Base-by-base conservation (phyloP, 2,888 invertebrate genomes). In the Tridacna gigas region DNA sequence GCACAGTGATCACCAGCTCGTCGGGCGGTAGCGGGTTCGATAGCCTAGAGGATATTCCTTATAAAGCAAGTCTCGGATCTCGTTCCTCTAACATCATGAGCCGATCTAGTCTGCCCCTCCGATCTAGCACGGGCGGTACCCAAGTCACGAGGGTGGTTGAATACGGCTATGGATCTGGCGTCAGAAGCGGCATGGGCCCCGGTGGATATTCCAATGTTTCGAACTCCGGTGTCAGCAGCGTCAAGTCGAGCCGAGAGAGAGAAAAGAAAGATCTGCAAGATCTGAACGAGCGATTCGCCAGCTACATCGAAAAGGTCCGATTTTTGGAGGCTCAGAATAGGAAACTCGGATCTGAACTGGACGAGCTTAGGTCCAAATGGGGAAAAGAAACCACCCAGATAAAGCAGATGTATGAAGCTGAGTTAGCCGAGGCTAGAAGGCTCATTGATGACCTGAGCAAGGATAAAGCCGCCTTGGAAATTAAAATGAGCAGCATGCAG, bases 231-330 rank as follows among this genome's bases (percentile, higher is more conserved):
- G 95, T 95, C 12, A 94, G 91, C 78, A 93, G 93, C 60, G 94
- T 95, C 37, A 95, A 95, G 86, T 93, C 93, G 74, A 90, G 90
- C 77, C 91, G 96, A 63, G 95, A 95, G 84, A 93, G 92, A 83
- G 96, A 96, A 91, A 96, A 96, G 94, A 95, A 95, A 89, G 95
- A 96, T 89, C 94, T 96, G 94, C 94, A 94, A 90, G 95, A 95
- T 85, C 90, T 96, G 85, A 96, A 96, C 91, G 95, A 95, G 90
- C 92, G 95, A 76, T 95, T 96, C 79, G 95, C 95, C 83, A 94
- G 92, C 91, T 96, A 96, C 93, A 95, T 96, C 86, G 96, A 96
- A 93, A 95, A 95, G 92, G 93, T 93, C 25, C 90, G 95, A 67
- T 95, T 95, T 85, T 89, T 95, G 78, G 95, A 95, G 87, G 95